Evolutionary conservation across 2,113 vertebrate genomes (phyloP).

Genomic region (Nerophis ophidion): DNA sequence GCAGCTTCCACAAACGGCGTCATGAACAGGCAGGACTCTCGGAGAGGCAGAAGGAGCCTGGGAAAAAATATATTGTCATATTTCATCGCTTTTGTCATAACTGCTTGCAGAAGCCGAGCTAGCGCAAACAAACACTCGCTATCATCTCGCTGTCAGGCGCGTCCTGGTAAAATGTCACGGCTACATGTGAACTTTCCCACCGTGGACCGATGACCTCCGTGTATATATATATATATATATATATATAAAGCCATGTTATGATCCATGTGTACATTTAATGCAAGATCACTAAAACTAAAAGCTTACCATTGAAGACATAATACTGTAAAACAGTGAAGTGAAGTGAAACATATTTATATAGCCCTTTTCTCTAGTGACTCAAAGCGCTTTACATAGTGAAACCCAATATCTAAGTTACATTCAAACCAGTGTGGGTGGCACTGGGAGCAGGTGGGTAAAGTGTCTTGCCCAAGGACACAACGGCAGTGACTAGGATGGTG

Average conservation of each 20-base stretch:
- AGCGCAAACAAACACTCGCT: constrained; percentile 32
- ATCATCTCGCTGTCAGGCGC: constrained; percentile 36
- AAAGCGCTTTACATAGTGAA: too few species aligned
- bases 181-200: constrained; percentile 49
- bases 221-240: constrained; percentile 9
- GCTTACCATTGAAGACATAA: constrained; percentile 18
- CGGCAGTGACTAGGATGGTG: too few species aligned
- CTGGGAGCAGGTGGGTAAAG: too few species aligned
- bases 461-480: too few species aligned
- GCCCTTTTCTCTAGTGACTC: too few species aligned
- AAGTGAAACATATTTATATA: too few species aligned
- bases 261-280: constrained; percentile 5
- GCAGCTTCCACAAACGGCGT: constrained; percentile 20
- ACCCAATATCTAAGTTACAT: too few species aligned
- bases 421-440: too few species aligned
- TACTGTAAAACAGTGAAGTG: too few species aligned
- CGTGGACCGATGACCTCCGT: constrained; percentile 5
- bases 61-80: constrained; percentile 31
- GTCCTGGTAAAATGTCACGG: constrained; percentile 49
- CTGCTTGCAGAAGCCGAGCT: constrained; percentile 31
- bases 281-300: constrained; percentile 21
- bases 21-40: constrained; percentile 27
- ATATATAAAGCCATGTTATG: neutral
- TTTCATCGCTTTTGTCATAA: constrained; percentile 29
- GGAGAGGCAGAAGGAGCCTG: constrained; percentile 13